phyloP scores from a whole-genome alignment of 2,888 invertebrate genomes.

The Drosophila cracens region DNA sequence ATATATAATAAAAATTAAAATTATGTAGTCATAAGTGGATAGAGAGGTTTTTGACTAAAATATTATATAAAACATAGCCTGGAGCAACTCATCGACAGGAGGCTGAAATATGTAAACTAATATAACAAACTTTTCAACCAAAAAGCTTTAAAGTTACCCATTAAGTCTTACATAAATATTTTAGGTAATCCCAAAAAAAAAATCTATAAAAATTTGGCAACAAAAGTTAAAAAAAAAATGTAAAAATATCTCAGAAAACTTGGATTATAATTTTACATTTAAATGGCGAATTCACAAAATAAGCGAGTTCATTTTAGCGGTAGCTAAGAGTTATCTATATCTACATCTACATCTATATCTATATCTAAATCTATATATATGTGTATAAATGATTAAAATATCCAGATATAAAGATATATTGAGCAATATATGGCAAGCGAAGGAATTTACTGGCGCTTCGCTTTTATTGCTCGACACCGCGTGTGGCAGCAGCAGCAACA shows the following conservation, averaged over 20 bases:
- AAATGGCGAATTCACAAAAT: not conserved
- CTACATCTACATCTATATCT: too few relatives aligned
- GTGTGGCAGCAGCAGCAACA: slow-evolving; percentile 57
- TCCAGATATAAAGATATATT: not conserved
- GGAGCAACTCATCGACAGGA: not conserved
- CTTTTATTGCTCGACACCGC: slow-evolving; percentile 68
- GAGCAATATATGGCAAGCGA: slow-evolving; percentile 6
- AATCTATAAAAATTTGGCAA: not conserved
- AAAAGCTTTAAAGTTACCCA: not conserved
- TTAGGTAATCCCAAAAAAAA: not conserved
- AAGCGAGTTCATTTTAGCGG: not conserved
- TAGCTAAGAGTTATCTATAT: not conserved
- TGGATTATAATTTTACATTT: not conserved
- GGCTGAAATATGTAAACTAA: not conserved
- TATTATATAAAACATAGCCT: not conserved
- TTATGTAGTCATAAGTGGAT: not conserved
- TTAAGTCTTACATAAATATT: not conserved
- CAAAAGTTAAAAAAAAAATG: not conserved
- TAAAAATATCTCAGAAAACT: not conserved
- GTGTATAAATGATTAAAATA: not conserved
- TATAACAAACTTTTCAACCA: not conserved
- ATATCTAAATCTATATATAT: not conserved
- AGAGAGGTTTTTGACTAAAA: not conserved
- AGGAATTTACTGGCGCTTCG: slow-evolving; percentile 56
- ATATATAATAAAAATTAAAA: not conserved